Percentiles rank a stretch among this genome's conserved stretches.
phyloP scores from a whole-genome alignment of 2,113 vertebrate species.

The Eptesicus fuscus region DNA sequence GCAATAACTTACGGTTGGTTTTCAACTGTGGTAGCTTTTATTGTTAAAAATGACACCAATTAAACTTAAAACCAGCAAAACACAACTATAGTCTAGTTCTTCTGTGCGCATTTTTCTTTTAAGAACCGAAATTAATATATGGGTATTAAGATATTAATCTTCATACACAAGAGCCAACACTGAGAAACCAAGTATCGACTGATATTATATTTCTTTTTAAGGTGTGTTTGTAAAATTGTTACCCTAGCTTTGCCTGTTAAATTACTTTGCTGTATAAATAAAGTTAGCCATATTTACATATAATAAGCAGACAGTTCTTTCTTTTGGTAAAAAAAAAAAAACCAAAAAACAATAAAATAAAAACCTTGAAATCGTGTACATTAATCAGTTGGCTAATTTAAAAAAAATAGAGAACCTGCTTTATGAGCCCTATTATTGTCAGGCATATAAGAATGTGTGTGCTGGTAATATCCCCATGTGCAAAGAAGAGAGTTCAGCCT shows the following conservation, averaged over 20 bases:
- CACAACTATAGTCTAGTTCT: background rate
- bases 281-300: background rate
- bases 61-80: background rate
- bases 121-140: background rate
- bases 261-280: background rate
- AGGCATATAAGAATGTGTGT: background rate
- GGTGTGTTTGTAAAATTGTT: background rate
- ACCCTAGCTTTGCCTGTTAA: background rate
- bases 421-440: background rate
- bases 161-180: background rate
- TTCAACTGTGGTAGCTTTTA: background rate
- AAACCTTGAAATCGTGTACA: background rate
- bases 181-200: background rate
- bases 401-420: background rate
- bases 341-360: no score
- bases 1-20: background rate
- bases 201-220: background rate
- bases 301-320: background rate
- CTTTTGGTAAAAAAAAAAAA: background rate
- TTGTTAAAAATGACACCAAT: background rate
- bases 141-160: background rate
- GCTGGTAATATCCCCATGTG: background rate
- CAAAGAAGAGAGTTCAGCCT: background rate
- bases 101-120: background rate
- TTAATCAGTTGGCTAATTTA: background rate